phyloP scores from a whole-genome alignment of 2,888 invertebrate species.

The Neuroscelio doddi region DNA sequence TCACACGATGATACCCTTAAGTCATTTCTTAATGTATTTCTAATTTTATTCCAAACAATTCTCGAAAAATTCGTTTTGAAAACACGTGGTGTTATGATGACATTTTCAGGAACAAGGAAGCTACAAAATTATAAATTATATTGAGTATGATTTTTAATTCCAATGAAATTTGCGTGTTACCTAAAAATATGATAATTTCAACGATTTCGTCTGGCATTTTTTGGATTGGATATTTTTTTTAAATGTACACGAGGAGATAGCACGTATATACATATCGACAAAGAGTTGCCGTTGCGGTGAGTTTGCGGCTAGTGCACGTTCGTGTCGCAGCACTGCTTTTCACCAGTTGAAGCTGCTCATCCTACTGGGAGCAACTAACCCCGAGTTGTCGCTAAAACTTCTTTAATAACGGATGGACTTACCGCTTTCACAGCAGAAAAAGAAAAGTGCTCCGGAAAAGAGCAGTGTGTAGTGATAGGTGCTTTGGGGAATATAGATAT shows the following conservation, averaged over 20 bases:
- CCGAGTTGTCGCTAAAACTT: constrained; percentile 16
- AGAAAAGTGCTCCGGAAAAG: constrained; percentile 7
- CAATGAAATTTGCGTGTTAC: no score
- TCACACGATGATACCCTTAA: no score
- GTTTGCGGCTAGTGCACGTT: not conserved
- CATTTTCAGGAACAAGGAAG: not conserved
- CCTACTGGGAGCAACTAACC: constrained; percentile 10
- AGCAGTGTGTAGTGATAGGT: constrained; percentile 29
- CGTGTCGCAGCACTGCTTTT: constrained; percentile 8
- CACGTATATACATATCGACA: not conserved
- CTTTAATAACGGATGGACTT: constrained; percentile 18
- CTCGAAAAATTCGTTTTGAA: constrained; percentile 1
- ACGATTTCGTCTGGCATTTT: no score
- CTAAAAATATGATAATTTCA: no score
- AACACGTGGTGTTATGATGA: not conserved
- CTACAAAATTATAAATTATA: no score
- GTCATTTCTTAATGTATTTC: no score
- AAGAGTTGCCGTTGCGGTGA: constrained; percentile 7
- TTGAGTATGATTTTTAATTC: no score
- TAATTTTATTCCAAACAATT: no score
- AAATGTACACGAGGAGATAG: no score
- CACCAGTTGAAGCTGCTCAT: not conserved
- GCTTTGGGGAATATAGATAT: constrained; percentile 7
- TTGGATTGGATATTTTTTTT: no score
- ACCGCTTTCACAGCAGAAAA: not conserved